These are phyloP conservation scores for Tenthredo notha DNA, from an alignment of 2,888 invertebrate genomes.

Conservation along the genomic window DNA sequence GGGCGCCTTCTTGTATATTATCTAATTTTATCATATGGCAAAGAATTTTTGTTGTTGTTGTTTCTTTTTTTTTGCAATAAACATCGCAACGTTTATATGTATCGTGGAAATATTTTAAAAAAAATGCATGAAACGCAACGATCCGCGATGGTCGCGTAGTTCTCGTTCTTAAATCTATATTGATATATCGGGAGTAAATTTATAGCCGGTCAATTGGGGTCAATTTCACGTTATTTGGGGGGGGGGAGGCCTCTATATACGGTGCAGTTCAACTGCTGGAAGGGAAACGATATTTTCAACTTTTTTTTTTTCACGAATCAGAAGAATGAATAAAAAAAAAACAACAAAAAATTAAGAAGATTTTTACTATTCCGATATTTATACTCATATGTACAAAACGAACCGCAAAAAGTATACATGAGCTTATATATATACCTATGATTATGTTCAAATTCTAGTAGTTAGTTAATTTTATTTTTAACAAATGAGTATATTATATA, in stretches of 20 bases:
- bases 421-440: too few relatives aligned
- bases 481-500: too few relatives aligned
- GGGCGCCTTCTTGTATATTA: too few relatives aligned
- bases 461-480: neutral
- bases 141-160: neutral
- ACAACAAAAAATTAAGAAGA: too few relatives aligned
- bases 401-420: too few relatives aligned
- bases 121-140: neutral
- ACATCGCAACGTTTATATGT: neutral
- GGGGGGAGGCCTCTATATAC: too few relatives aligned
- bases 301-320: too few relatives aligned
- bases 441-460: too few relatives aligned
- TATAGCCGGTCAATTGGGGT: slow-evolving; percentile 28
- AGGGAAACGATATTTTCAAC: neutral
- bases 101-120: neutral
- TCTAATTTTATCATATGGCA: too few relatives aligned
- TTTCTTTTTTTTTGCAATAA: neutral
- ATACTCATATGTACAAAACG: too few relatives aligned
- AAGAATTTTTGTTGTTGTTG: neutral
- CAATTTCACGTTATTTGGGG: slow-evolving; percentile 33
- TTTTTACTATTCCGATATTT: too few relatives aligned
- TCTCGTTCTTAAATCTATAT: neutral
- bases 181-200: neutral
- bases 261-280: neutral
- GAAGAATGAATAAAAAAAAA: too few relatives aligned